Evolutionary conservation across 1,140 invertebrate genomes (phyloP).

Genomic region (Bilobella aurantiaca): DNA sequence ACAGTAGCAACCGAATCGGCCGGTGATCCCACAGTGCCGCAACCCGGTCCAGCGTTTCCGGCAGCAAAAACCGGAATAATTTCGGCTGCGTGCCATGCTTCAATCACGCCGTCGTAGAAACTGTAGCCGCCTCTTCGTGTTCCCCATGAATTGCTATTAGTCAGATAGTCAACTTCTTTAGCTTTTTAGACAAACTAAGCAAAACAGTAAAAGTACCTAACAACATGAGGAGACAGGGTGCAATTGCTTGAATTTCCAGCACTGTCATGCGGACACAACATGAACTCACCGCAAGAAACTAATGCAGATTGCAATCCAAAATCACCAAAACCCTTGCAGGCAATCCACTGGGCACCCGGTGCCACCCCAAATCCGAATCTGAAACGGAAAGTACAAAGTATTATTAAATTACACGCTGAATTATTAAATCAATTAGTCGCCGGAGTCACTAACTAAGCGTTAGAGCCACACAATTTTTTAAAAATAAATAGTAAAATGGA

Average conservation of each 20-base stretch:
- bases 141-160: constrained; percentile 12
- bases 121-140: not conserved
- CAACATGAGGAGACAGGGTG: constrained; percentile 2
- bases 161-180: too few relatives aligned
- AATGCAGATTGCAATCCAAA: not conserved
- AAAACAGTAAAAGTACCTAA: too few relatives aligned
- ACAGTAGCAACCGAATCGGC: not conserved
- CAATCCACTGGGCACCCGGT: constrained; percentile 7
- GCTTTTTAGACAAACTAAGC: too few relatives aligned
- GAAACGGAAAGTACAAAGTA: too few relatives aligned
- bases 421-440: too few relatives aligned
- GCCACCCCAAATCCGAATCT: not conserved
- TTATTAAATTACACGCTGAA: too few relatives aligned
- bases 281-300: constrained; percentile 14
- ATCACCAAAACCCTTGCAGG: not conserved
- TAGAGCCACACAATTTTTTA: too few relatives aligned
- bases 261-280: constrained; percentile 7
- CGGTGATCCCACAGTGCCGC: not conserved
- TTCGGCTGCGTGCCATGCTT: not conserved
- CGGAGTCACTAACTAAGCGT: too few relatives aligned
- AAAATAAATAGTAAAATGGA: too few relatives aligned
- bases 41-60: constrained; percentile 5
- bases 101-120: not conserved
- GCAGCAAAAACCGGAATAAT: constrained; percentile 17
- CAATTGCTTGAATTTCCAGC: constrained; percentile 10